Evolutionary conservation across 1,140 invertebrate genomes (phyloP).

Genomic region (Bombus consobrinus): DNA sequence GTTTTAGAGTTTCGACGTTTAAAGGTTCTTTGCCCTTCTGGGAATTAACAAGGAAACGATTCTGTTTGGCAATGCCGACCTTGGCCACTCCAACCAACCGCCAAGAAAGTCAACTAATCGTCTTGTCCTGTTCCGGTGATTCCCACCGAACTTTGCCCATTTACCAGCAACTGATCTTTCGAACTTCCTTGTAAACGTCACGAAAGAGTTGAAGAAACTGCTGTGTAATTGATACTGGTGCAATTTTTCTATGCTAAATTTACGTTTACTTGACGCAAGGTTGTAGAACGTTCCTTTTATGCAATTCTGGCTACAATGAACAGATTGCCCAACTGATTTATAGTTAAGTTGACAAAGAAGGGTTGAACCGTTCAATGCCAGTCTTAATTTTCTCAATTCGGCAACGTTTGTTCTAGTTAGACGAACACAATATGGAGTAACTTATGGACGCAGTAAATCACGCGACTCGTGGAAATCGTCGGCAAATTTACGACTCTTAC

Average conservation of each 20-base stretch:
- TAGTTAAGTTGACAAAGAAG: neutral
- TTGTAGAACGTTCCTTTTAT: neutral
- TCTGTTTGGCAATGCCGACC: slow-evolving; percentile 77
- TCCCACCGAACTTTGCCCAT: neutral
- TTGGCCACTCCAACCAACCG: slow-evolving; percentile 76
- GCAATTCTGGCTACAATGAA: neutral
- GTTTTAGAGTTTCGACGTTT: slow-evolving; percentile 45
- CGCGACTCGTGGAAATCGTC: neutral
- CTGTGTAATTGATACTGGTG: neutral
- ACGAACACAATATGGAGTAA: neutral
- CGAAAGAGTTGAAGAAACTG: neutral
- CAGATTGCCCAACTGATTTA: neutral
- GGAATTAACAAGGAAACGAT: slow-evolving; percentile 77
- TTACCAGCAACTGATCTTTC: neutral
- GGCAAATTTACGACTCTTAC: slow-evolving; percentile 12
- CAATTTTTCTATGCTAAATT: neutral
- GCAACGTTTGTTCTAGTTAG: neutral
- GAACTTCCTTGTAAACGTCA: neutral
- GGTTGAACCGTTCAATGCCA: neutral
- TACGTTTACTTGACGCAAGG: neutral
- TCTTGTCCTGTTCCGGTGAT: slow-evolving; percentile 2
- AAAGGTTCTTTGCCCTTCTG: slow-evolving; percentile 67
- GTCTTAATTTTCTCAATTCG: neutral
- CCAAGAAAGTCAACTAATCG: neutral
- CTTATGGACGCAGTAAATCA: slow-evolving; percentile 26